Percentiles rank a stretch among this genome's conserved stretches.
These are phyloP conservation scores for Gymnothorax reevesii DNA, from an alignment of 2,797 vertebrate species.

Conservation along the genomic window DNA sequence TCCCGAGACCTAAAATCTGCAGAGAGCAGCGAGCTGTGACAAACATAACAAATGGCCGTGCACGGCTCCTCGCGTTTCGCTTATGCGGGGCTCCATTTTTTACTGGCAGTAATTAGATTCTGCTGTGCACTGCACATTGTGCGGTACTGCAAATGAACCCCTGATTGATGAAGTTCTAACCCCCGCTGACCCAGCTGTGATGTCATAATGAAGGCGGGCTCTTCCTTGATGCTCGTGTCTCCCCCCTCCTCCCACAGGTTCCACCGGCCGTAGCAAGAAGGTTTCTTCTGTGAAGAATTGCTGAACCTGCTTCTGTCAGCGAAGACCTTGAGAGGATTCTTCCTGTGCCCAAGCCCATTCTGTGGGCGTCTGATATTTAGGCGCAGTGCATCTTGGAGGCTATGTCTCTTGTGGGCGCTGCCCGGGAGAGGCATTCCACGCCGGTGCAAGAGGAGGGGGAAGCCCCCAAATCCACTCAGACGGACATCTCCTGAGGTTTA, in stretches of 20 bases:
- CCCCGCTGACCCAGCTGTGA: constrained; percentile 17
- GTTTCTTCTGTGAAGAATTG: constrained; percentile 98
- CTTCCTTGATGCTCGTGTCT: constrained; percentile 42
- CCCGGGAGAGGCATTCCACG: constrained; percentile 46
- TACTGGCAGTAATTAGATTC: constrained; percentile 35
- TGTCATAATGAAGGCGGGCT: constrained; percentile 22
- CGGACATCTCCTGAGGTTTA: constrained; percentile 61
- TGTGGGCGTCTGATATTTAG: constrained; percentile 71
- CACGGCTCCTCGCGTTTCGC: constrained; percentile 63
- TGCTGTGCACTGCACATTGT: constrained; percentile 36
- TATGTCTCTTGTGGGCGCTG: constrained; percentile 72
- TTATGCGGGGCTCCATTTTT: constrained; percentile 41
- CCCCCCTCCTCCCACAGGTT: constrained; percentile 74
- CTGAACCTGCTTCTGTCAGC: constrained; percentile 66
- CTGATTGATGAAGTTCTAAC: constrained; percentile 56
- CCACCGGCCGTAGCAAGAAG: constrained; percentile 93
- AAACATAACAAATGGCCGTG: constrained; percentile 60
- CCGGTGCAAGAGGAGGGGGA: constrained; percentile 26
- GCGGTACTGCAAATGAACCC: constrained; percentile 56
- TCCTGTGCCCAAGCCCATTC: constrained; percentile 62
- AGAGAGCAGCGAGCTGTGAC: constrained; percentile 46
- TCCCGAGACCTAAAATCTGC: constrained; percentile 52
- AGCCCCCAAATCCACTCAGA: constrained; percentile 62
- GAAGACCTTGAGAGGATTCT: constrained; percentile 71
- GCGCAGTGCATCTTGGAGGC: constrained; percentile 74